Evolutionary conservation across 2,888 invertebrate genomes (phyloP).

Genomic region (Alentia gelatinosa): DNA sequence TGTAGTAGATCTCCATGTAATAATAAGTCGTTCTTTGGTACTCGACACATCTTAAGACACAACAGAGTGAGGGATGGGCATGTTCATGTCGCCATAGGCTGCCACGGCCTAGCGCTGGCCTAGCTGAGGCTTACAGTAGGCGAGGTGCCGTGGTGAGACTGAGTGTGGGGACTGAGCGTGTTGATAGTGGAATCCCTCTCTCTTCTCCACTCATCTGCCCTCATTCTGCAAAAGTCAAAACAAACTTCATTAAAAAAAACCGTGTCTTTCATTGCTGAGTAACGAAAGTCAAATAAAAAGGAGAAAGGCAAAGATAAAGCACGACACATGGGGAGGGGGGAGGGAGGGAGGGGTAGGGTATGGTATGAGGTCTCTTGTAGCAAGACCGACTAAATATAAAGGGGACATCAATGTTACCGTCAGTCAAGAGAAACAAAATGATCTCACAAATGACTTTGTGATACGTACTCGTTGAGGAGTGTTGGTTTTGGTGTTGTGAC

Average conservation of each 20-base stretch:
- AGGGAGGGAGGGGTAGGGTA: neutral
- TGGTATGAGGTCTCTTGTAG: too few relatives aligned
- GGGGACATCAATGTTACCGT: neutral
- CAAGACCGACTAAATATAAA: too few relatives aligned
- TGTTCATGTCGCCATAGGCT: too few relatives aligned
- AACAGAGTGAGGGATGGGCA: too few relatives aligned
- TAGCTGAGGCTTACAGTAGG: too few relatives aligned
- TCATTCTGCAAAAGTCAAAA: constrained; percentile 13
- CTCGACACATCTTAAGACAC: too few relatives aligned
- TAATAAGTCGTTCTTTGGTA: too few relatives aligned
- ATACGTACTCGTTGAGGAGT: neutral
- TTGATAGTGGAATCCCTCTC: too few relatives aligned
- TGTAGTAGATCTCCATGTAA: too few relatives aligned
- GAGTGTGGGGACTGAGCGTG: too few relatives aligned
- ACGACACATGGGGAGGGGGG: neutral
- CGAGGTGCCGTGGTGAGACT: too few relatives aligned
- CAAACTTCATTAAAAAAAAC: neutral
- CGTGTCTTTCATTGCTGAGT: constrained; percentile 36
- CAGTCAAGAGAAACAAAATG: neutral
- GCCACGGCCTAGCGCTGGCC: too few relatives aligned
- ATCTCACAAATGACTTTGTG: constrained; percentile 31
- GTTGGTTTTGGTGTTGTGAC: neutral
- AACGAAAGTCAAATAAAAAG: neutral
- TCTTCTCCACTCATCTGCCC: neutral
- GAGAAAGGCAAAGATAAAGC: neutral